phyloP scores from a whole-genome alignment of 2,888 invertebrate species.

The Phengaris alcon region DNA sequence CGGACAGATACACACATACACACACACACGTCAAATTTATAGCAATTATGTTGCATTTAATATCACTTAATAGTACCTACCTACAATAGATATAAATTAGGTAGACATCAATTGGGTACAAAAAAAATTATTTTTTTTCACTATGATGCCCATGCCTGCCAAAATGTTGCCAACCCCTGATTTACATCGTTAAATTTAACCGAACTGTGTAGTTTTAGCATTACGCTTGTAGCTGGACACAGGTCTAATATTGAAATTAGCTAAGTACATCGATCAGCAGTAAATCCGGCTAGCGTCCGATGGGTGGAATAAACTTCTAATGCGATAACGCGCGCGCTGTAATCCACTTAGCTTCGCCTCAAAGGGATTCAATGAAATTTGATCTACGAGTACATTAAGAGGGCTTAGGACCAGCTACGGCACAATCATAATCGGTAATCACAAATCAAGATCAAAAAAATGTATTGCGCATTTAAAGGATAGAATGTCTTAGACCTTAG shows the following conservation, averaged over 20 bases:
- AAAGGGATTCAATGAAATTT: slow-evolving; percentile 16
- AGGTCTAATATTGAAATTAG: neutral
- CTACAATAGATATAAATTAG: too few species aligned
- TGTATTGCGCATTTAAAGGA: neutral
- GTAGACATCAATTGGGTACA: too few species aligned
- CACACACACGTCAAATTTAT: too few species aligned
- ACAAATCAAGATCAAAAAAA: neutral
- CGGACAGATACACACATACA: too few species aligned
- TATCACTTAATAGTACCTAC: too few species aligned
- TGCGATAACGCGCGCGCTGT: slow-evolving; percentile 11
- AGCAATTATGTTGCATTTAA: too few species aligned
- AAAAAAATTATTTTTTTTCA: too few species aligned
- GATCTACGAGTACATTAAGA: slow-evolving; percentile 20
- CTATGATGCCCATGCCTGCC: too few species aligned
- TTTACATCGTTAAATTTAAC: too few species aligned
- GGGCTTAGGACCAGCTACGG: slow-evolving; percentile 4
- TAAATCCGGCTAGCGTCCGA: neutral
- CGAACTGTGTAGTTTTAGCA: too few species aligned
- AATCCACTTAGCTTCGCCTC: slow-evolving; percentile 23
- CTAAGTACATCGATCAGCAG: neutral
- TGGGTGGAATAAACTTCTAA: slow-evolving; percentile 21
- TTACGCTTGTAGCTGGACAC: neutral
- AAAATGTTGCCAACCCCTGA: too few species aligned
- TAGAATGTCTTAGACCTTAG: neutral
- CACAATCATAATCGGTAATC: neutral